These are phyloP conservation scores for Phalacrocorax carbo DNA, from an alignment of 2,113 vertebrate species.

Conservation along the genomic window DNA sequence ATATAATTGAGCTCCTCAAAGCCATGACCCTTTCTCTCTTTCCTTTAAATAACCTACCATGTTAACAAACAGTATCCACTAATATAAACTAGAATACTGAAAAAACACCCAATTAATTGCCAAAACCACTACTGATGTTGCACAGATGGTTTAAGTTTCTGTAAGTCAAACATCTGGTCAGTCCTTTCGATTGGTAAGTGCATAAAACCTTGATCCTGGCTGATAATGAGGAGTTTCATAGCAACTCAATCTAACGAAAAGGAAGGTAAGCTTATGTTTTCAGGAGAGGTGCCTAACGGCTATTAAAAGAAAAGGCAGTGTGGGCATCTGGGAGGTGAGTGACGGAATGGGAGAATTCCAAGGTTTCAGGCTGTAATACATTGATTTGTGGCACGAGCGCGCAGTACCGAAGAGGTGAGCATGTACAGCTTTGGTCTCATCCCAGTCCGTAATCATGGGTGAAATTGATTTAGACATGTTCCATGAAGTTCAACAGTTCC, in stretches of 20 bases:
- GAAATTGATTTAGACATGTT: constrained; percentile 50
- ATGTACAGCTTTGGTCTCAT: not conserved
- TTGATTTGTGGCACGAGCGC: not conserved
- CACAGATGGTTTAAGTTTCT: constrained; percentile 60
- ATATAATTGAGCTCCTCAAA: not conserved
- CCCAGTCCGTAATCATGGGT: not conserved
- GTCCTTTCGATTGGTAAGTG: constrained; percentile 18
- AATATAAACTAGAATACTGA: constrained; percentile 44
- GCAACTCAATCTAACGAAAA: constrained; percentile 27
- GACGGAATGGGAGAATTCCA: not conserved
- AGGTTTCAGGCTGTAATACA: not conserved
- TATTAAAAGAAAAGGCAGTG: constrained; percentile 21
- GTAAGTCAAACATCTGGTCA: constrained; percentile 33
- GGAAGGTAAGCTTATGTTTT: constrained; percentile 24
- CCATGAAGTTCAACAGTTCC: not conserved
- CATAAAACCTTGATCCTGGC: constrained; percentile 4
- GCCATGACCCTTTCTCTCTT: constrained; percentile 10
- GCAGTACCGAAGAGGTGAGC: not conserved
- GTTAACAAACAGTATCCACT: constrained; percentile 56
- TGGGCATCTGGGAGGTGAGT: not conserved
- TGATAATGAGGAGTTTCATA: constrained; percentile 30
- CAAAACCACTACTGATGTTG: constrained; percentile 25
- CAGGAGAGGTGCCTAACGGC: not conserved
- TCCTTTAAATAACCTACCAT: constrained; percentile 33
- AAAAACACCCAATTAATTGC: constrained; percentile 67